Evolutionary conservation across 2,797 vertebrate genomes (phyloP), one percentile per base, ranked within the genome.

Genomic region (Chaetophractus vellerosus): DNA sequence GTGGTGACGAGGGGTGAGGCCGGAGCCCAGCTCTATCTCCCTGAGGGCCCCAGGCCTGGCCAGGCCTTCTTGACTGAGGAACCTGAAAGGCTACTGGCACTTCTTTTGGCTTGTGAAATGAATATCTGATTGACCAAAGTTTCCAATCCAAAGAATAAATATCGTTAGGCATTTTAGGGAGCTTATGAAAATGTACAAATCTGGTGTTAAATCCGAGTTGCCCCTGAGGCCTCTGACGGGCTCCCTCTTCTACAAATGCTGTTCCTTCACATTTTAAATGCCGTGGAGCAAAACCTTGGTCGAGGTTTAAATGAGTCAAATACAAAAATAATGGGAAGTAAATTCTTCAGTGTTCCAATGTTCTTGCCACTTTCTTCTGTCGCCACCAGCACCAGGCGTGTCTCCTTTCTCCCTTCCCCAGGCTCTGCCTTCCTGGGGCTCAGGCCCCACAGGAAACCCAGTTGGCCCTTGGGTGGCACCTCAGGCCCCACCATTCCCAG

Each of bases 191-290:
- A 72, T 21, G 26, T 61, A 31, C 33, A 75, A n/a, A 33, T 15
- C 16, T 1, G 14, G n/a, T 45, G 9, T 64, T 78, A 63, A 78
- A 66, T 6, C 18, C 24, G 59, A 14, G 6, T 3, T 23, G 75
- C 14, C 52, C 3, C 5, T 52, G 88, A 71, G 55, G 19, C 19
- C 63, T 72, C n/a, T 2, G 16, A 6, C 2, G 4, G 5, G 0
- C 24, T 15, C 23, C 61, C 36, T 78, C 18, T 74, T 89, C 68
- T 52, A 86, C 41, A 5, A 23, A 36, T 33, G 66, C 83, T 80
- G 28, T 88, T 92, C 91, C 78, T 68, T 59, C 55, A 45, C 45
- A 8, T 45, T 84, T 79, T 90, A 63, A 93, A 63, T 41, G n/a
- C 45, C 33, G 3, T 63, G 88, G 78, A 88, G 50, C 45, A 83